Conservation (phyloP, 2,888 invertebrate species). For the Andrena marginata region DNA sequence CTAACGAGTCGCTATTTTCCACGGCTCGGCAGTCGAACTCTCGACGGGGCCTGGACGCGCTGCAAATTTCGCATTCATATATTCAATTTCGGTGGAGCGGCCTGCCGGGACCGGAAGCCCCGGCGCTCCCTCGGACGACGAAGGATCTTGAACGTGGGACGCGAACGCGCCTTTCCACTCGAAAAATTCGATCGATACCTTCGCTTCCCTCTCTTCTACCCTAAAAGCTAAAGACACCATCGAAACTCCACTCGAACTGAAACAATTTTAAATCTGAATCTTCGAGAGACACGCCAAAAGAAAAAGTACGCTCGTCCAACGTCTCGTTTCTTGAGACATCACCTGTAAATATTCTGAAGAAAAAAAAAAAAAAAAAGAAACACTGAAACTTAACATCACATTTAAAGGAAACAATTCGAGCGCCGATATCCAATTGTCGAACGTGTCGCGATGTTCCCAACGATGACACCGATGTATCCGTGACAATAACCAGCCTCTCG, state of each 20-base stretch:
- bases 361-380: too few relatives aligned
- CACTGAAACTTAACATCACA: too few relatives aligned
- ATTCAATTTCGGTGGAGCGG: slow-evolving; percentile 67
- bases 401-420: background rate
- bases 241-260: too few relatives aligned
- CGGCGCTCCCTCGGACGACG: slow-evolving; percentile 38
- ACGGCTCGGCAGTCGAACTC: slow-evolving; percentile 58
- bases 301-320: too few relatives aligned
- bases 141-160: slow-evolving; percentile 27
- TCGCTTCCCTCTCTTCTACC: background rate
- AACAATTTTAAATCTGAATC: too few relatives aligned
- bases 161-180: background rate
- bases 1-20: slow-evolving; percentile 61
- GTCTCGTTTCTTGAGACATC: too few relatives aligned
- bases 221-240: background rate
- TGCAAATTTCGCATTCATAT: slow-evolving; percentile 68
- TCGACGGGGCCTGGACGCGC: slow-evolving; percentile 49
- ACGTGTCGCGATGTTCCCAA: background rate
- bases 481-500: slow-evolving; percentile 1
- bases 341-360: too few relatives aligned
- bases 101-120: slow-evolving; percentile 46
- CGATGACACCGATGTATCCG: slow-evolving; percentile 6
- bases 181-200: slow-evolving; percentile 18
- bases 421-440: background rate
- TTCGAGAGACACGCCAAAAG: too few relatives aligned